A percentile compares a stretch with the other conserved stretches of the same genome.
These are phyloP conservation scores for Cynocephalus volans DNA, from an alignment of 2,113 vertebrate genomes.

Conservation along the genomic window DNA sequence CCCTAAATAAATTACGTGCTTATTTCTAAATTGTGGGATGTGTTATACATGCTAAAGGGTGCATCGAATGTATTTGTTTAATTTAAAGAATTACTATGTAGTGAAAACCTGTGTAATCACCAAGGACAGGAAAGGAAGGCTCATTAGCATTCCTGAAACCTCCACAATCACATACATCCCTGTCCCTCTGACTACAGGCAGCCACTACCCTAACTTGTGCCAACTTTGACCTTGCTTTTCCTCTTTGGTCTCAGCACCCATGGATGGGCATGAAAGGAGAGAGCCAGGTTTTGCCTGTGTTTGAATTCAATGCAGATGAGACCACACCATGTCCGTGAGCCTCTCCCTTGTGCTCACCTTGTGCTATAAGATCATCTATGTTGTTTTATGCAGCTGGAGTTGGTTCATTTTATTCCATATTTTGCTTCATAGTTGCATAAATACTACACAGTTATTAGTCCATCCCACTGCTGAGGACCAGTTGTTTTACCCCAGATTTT, in stretches of 20 bases:
- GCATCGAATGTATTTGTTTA: not conserved
- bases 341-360: not conserved
- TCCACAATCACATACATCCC: too few species aligned
- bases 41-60: not conserved
- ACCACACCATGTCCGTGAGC: not conserved
- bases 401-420: not conserved
- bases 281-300: accelerated
- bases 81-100: not conserved
- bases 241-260: not conserved
- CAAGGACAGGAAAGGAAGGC: not conserved
- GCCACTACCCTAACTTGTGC: not conserved
- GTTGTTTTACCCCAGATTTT: not conserved
- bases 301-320: not conserved
- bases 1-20: not conserved
- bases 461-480: not conserved
- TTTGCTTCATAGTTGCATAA: not conserved
- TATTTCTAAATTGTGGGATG: not conserved
- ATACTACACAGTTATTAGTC: accelerated
- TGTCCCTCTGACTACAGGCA: not conserved
- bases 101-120: not conserved
- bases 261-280: too few species aligned
- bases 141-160: not conserved
- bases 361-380: not conserved
- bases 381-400: not conserved
- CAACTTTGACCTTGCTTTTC: not conserved